Percentiles rank a stretch among this genome's conserved stretches.
These are phyloP conservation scores for Drosophila greeni DNA, from an alignment of 2,888 invertebrate species.

Conservation along the genomic window DNA sequence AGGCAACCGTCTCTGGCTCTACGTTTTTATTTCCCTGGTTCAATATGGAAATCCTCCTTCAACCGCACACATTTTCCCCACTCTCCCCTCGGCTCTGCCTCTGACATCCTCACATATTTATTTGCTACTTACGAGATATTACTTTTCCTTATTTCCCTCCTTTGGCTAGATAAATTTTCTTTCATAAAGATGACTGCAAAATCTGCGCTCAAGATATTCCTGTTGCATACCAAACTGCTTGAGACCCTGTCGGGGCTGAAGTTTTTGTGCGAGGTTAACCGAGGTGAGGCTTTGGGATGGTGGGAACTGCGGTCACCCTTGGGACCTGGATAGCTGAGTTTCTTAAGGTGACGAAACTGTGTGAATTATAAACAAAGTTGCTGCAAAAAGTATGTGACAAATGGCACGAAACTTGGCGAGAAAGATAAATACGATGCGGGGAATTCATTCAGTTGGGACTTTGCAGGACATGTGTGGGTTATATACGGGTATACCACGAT, in stretches of 20 bases:
- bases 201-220: constrained; percentile 28
- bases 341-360: constrained; percentile 29
- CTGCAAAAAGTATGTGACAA: constrained; percentile 24
- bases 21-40: constrained; percentile 16
- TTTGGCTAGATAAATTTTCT: constrained; percentile 38
- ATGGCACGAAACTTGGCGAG: constrained; percentile 24
- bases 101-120: constrained; percentile 32
- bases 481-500: background rate
- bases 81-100: background rate
- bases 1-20: constrained; percentile 14
- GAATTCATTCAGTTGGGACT: constrained; percentile 17
- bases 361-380: constrained; percentile 28
- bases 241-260: constrained; percentile 2
- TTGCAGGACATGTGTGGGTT: background rate
- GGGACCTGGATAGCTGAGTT: constrained; percentile 7
- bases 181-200: constrained; percentile 33
- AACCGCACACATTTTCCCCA: constrained; percentile 8
- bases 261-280: constrained; percentile 21
- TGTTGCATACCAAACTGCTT: constrained; percentile 28
- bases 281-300: constrained; percentile 14
- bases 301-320: background rate
- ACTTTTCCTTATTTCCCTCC: constrained; percentile 12
- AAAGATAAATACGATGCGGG: constrained; percentile 10
- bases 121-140: constrained; percentile 46
- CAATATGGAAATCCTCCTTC: constrained; percentile 30